Evolutionary conservation across 2,797 vertebrate genomes (phyloP), one percentile per base, ranked within the genome.

Genomic region (Gastrophryne carolinensis): DNA sequence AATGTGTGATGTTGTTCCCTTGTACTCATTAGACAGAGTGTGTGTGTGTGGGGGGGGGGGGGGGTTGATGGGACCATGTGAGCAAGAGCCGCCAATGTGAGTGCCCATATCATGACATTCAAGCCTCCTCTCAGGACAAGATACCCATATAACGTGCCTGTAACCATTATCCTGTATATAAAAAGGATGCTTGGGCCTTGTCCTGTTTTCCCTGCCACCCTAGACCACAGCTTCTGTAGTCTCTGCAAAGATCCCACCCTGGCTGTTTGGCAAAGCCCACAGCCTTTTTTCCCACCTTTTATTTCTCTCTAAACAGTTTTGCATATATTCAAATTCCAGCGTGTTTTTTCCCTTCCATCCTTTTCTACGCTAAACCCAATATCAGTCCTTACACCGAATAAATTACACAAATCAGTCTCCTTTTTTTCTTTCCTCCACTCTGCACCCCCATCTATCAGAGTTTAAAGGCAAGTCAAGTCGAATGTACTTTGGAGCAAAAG

Each of bases 381-480:
- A 71, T 77, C 66, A 77, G 71, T 62, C 49, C 82, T 80, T 81
- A 80, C 80, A 74, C 72, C 70, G 69, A 79, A 85, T 72, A 86
- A 87, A 89, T 89, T 82, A 86, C 73, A 32, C 86, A 86, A 86
- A 89, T 87, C 85, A 78, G 61, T 87, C 87, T 86, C 87, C 87
- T 87, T 85, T 73, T 82, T 83, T 78, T 71, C 69, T 54, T 74
- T 73, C 65, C 17, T 15, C 11, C n/a, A 24, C 85, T 79, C 82
- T 75, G 82, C 87, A 79, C 87, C 84, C 85, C 88, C 88, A 90
- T 90, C 89, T 86, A 87, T 90, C 90, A 88, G 88, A 7, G 83
- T 88, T 86, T 82, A 86, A 81, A 84, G 89, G 88, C 86, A 86
- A 87, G 87, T 85, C 89, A 86, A 82, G 86, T 86, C 82, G 30